Conservation (phyloP, 2,113 vertebrate genomes). For the Gnathonemus longibarbis region DNA sequence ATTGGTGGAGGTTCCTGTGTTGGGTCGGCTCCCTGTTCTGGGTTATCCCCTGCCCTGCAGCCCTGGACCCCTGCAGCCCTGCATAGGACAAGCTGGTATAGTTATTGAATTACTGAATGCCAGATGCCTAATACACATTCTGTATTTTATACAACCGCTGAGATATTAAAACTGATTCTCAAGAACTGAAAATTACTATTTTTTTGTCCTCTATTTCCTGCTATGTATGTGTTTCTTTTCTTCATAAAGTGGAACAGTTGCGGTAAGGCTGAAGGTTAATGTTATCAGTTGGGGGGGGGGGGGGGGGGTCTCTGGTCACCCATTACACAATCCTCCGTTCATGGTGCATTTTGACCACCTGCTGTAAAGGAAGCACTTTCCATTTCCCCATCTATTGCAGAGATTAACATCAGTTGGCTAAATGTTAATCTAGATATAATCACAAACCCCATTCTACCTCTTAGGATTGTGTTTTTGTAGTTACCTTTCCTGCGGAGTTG, state of each 20-base stretch:
- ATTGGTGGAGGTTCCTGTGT: background rate
- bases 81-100: background rate
- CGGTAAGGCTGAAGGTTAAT: background rate
- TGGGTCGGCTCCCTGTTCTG: background rate
- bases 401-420: background rate
- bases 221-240: background rate
- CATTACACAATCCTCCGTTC: background rate
- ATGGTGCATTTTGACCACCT: background rate
- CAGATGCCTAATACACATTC: background rate
- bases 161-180: background rate
- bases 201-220: background rate
- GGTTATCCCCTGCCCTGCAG: background rate
- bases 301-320: background rate
- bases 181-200: background rate
- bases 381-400: background rate
- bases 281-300: background rate
- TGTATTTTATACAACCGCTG: background rate
- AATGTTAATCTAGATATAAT: background rate
- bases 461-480: background rate
- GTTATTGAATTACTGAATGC: background rate
- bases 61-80: background rate
- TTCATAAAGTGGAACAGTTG: background rate
- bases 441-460: background rate
- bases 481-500: background rate
- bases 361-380: background rate